Conservation (phyloP, 2,888 invertebrate genomes). For the Pachymerium ferrugineum region DNA sequence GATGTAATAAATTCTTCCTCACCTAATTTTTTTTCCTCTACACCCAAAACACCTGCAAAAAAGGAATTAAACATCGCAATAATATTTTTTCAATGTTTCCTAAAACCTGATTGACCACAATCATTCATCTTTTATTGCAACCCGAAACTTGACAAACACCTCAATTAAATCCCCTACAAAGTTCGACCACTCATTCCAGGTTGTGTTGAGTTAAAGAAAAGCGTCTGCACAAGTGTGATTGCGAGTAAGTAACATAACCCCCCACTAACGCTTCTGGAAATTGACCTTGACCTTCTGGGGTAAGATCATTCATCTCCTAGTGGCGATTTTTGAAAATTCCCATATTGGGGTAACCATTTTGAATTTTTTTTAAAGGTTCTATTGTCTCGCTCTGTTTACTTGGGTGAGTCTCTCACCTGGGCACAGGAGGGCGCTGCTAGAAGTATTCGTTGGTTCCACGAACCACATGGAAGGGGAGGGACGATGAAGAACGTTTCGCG, state of each 20-base stretch:
- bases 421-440: constrained; percentile 8
- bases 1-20: neutral
- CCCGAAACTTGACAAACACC: too few relatives aligned
- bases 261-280: neutral
- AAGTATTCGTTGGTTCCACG: constrained; percentile 5
- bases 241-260: neutral
- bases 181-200: neutral
- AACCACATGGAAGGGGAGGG: constrained; percentile 1
- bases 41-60: neutral
- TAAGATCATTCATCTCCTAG: too few relatives aligned
- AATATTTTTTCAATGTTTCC: too few relatives aligned
- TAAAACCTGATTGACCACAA: neutral
- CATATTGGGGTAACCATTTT: too few relatives aligned
- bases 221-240: neutral
- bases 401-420: neutral
- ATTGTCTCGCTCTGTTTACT: constrained; percentile 18
- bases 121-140: too few relatives aligned
- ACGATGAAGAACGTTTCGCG: constrained; percentile 5
- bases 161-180: too few relatives aligned
- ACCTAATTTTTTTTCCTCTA: neutral
- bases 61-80: too few relatives aligned
- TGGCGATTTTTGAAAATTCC: too few relatives aligned
- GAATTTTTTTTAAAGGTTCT: too few relatives aligned
- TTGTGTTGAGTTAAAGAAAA: neutral
- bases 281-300: constrained; percentile 27